Conservation (phyloP, 2,113 vertebrate genomes). For the Lates calcarifer region DNA sequence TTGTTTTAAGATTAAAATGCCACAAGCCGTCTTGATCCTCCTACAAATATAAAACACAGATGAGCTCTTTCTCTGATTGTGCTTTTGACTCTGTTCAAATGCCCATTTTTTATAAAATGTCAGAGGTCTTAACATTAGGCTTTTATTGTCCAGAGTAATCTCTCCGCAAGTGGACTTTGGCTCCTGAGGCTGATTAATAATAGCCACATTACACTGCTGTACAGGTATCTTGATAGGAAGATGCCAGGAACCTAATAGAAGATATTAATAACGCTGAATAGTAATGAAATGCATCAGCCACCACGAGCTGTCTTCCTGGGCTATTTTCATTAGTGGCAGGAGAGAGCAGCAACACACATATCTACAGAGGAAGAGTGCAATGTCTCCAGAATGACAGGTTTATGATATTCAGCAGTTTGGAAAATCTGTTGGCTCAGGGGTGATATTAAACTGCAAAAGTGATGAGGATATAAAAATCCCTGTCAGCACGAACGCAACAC, state of each 20-base stretch:
- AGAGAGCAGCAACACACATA: not conserved
- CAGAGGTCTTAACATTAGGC: not conserved
- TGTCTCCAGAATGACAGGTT: not conserved
- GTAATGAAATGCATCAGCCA: not conserved
- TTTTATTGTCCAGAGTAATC: not conserved
- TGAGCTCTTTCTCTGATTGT: not conserved
- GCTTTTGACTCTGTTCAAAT: not conserved
- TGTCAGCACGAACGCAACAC: not conserved
- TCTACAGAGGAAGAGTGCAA: not conserved
- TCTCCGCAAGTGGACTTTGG: not conserved
- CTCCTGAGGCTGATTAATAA: not conserved
- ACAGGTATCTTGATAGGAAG: not conserved
- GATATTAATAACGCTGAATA: not conserved
- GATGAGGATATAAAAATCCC: not conserved
- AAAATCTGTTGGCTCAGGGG: not conserved
- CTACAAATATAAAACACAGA: too few species aligned
- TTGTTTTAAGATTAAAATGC: not conserved
- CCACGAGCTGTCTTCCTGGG: not conserved
- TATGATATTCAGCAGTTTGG: not conserved
- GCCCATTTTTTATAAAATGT: too few species aligned
- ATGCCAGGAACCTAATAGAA: not conserved
- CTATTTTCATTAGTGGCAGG: not conserved
- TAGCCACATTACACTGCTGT: not conserved
- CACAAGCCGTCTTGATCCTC: not conserved
- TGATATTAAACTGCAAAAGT: not conserved